Evolutionary conservation across 2,797 vertebrate species (phyloP).

Genomic region (Danionella dracula): DNA sequence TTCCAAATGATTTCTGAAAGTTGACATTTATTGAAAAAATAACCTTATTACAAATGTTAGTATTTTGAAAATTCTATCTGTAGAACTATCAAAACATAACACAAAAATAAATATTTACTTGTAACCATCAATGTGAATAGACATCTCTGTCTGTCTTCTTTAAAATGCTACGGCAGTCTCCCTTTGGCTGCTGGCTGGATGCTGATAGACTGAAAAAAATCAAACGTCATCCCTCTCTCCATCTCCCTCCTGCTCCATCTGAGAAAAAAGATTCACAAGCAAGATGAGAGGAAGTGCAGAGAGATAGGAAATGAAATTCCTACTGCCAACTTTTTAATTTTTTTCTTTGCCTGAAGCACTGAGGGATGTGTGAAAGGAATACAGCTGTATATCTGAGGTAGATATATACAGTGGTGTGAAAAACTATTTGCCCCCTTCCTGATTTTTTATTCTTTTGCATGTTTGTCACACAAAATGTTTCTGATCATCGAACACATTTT

Average conservation of each 20-base stretch:
- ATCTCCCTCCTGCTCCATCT: background rate
- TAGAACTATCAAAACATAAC: no score
- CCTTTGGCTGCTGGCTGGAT: conserved; percentile 23
- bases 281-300: conserved; percentile 8
- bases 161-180: conserved; percentile 23
- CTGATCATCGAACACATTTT: no score
- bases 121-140: background rate
- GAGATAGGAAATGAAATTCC: background rate
- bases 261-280: no score
- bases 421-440: no score
- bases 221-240: background rate
- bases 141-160: conserved; percentile 5
- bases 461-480: no score
- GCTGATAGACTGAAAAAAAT: conserved; percentile 12
- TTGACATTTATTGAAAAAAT: no score
- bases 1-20: no score
- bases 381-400: conserved; percentile 8
- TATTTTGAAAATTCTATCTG: no score
- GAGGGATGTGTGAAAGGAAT: conserved; percentile 20
- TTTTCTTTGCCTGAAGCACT: conserved; percentile 7
- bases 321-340: background rate
- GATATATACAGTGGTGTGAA: no score
- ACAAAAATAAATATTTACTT: no score
- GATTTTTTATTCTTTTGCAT: no score
- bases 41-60: no score